phyloP scores from a whole-genome alignment of 1,140 invertebrate genomes.

The Drosophila suzukii region DNA sequence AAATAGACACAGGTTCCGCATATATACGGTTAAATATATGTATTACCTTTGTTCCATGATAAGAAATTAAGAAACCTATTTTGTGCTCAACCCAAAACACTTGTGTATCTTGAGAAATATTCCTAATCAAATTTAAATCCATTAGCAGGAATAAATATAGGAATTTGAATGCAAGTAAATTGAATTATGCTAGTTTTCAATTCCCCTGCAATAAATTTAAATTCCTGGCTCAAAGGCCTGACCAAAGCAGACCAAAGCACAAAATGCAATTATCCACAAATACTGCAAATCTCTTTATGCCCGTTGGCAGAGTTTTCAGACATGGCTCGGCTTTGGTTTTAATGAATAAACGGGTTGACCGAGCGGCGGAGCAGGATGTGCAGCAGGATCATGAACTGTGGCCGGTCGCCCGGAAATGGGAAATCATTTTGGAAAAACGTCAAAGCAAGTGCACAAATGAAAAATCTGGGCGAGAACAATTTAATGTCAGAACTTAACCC shows the following conservation, averaged over 20 bases:
- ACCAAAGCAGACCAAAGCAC: conserved; percentile 3
- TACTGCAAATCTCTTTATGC: conserved; percentile 41
- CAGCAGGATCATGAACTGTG: conserved; percentile 14
- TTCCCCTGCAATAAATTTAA: conserved; percentile 10
- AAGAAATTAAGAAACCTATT: no score
- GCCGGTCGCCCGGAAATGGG: conserved; percentile 27
- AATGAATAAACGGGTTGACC: conserved; percentile 37
- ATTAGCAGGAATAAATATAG: neutral
- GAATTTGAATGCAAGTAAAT: neutral
- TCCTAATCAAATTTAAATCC: neutral
- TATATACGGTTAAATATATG: no score
- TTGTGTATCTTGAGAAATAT: neutral
- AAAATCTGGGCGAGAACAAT: conserved; percentile 59
- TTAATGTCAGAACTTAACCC: conserved; percentile 78
- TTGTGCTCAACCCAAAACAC: no score
- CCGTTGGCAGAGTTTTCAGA: conserved; percentile 24
- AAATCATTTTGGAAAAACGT: conserved; percentile 43
- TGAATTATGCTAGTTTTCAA: neutral
- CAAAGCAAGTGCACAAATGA: conserved; percentile 44
- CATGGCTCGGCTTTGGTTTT: conserved; percentile 40
- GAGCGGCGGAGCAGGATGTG: neutral
- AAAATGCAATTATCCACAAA: conserved; percentile 52
- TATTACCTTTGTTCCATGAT: neutral
- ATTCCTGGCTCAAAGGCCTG: conserved; percentile 17
- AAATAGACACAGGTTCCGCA: no score